A percentile compares a stretch with the other conserved stretches of the same genome.
These are phyloP conservation scores for Drosophila greeni DNA, from an alignment of 2,888 invertebrate species.

Conservation along the genomic window DNA sequence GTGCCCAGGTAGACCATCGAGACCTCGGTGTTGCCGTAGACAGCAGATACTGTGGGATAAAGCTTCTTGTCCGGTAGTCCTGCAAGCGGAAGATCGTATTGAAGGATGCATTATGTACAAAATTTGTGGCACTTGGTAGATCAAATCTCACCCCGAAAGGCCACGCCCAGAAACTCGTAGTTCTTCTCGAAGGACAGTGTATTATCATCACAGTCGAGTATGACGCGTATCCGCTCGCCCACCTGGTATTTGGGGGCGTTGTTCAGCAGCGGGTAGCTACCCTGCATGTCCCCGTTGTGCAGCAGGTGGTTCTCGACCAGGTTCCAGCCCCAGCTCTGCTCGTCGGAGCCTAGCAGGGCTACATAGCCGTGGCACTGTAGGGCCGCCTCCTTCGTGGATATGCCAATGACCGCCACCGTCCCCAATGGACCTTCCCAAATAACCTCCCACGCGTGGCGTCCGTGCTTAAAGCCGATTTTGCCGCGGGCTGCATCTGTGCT, in stretches of 20 bases:
- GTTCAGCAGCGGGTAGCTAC: constrained; percentile 94
- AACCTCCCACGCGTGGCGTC: constrained; percentile 98
- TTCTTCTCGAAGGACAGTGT: constrained; percentile 98
- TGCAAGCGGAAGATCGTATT: constrained; percentile 75
- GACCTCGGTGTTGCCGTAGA: constrained; percentile 99
- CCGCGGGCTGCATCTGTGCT: constrained; percentile 96
- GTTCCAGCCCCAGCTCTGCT: constrained; percentile 99
- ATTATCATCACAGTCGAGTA: constrained; percentile 98
- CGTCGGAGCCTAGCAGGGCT: constrained; percentile 95
- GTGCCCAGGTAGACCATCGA: constrained; percentile 99
- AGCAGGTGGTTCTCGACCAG: constrained; percentile 97
- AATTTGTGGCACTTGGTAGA: not conserved
- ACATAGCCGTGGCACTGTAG: constrained; percentile 97
- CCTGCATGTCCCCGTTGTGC: constrained; percentile 97
- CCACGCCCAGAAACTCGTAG: constrained; percentile 98
- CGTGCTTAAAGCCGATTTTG: constrained; percentile 93
- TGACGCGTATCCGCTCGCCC: constrained; percentile 97
- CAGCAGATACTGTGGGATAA: constrained; percentile 97
- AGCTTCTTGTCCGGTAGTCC: constrained; percentile 95
- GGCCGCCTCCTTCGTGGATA: constrained; percentile 95
- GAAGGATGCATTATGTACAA: not conserved
- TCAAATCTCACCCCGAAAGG: constrained; percentile 89
- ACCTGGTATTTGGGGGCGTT: constrained; percentile 99
- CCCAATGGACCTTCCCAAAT: constrained; percentile 99
- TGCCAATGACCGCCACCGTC: constrained; percentile 97